These are phyloP conservation scores for Gracilinanus agilis DNA, from an alignment of 2,113 vertebrate genomes.

Conservation along the genomic window DNA sequence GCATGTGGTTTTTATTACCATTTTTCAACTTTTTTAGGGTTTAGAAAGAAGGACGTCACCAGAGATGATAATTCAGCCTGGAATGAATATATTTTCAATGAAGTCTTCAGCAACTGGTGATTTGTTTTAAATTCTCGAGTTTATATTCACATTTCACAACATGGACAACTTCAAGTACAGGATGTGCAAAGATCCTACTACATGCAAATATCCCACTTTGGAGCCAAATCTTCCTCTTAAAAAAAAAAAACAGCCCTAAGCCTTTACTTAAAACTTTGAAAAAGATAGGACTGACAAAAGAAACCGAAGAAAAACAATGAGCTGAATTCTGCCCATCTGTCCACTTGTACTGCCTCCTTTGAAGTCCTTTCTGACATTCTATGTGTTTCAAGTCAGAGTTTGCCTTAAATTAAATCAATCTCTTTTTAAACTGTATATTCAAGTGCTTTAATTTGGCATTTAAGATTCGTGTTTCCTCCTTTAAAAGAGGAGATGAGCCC, in stretches of 20 bases:
- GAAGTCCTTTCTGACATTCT: conserved; percentile 42
- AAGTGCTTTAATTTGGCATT: conserved; percentile 66
- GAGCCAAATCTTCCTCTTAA: conserved; percentile 68
- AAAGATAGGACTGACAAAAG: conserved; percentile 68
- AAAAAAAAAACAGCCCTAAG: conserved; percentile 61
- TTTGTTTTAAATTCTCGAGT: conserved; percentile 79
- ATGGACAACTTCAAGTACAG: conserved; percentile 70
- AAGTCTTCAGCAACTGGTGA: conserved; percentile 77
- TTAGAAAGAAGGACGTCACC: conserved; percentile 82
- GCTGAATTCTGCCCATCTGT: conserved; percentile 48
- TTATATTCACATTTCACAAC: conserved; percentile 78
- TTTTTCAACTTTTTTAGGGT: conserved; percentile 81
- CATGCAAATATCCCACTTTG: conserved; percentile 63
- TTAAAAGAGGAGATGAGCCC: conserved; percentile 47
- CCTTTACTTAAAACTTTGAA: conserved; percentile 65
- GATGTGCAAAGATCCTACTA: conserved; percentile 71
- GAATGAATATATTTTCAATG: conserved; percentile 81
- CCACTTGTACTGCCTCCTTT: conserved; percentile 32
- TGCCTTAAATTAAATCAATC: conserved; percentile 60
- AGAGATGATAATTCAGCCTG: conserved; percentile 78
- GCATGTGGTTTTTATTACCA: conserved; percentile 86
- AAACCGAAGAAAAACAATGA: conserved; percentile 46
- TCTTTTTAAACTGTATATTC: conserved; percentile 48
- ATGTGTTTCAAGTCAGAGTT: conserved; percentile 49
- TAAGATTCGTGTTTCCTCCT: conserved; percentile 44